Evolutionary conservation across 2,888 invertebrate species (phyloP), one percentile per base, ranked within the genome.

Genomic region (Volucella bombylans): DNA sequence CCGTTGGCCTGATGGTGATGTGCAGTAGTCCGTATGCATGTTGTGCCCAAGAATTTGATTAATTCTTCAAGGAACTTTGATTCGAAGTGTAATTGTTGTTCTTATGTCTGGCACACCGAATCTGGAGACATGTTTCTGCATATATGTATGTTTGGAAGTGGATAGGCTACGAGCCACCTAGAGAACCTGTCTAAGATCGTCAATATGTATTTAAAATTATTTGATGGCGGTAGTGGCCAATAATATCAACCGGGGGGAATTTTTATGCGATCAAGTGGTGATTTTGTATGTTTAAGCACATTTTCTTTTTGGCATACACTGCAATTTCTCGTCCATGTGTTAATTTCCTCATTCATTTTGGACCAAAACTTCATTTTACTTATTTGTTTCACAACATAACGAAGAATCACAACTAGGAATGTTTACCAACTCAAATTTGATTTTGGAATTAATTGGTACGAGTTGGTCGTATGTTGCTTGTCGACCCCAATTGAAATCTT

Each of bases 251-350:
- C 57, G 1, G 59, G 52, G 2, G 74, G 52, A 14, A 65, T 69
- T 4, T 9, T 1, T 14, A 82, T 73, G 15, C 43, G 77, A 11
- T 55, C 49, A 11, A 49, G 11, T 6, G 69, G 65, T 9, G 81
- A 64, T 71, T 79, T 73, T 9, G 69, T 82, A 23, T 82, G 87
- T 6, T 74, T 55, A 2, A 77, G 77, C 8, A 86, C 54, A 57
- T 80, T 87, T 73, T 82, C 68, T 54, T 59, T 79, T 55, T 77
- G 78, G 31, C 81, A 86, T 9, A 10, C 0, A 15, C 62, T 8
- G 23, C 77, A 86, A 15, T 8, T 11, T 39, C 38, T 61, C 38
- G 69, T 41, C 74, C 86, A 86, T 12, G 52, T 14, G 39, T 64
- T 73, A 6, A 67, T 68, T 1, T 74, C 41, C 8, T n/a, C 10